Evolutionary conservation across 2,797 vertebrate genomes (phyloP).

Genomic region (Ciconia nigra): DNA sequence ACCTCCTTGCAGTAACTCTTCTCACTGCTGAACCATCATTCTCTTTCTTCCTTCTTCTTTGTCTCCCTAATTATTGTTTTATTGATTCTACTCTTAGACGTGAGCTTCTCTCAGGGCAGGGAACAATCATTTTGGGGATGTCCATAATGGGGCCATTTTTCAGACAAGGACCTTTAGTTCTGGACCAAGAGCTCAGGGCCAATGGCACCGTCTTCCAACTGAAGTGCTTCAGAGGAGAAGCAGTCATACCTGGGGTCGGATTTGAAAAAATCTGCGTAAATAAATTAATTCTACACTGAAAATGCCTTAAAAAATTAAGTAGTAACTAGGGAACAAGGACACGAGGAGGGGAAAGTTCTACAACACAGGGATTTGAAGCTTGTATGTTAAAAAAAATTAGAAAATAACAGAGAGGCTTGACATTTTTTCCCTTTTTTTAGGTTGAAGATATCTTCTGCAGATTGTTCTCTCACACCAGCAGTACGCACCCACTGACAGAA

Average conservation of each 20-base stretch:
- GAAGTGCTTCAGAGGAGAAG: background rate
- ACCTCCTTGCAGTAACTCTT: background rate
- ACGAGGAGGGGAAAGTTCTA: rapidly evolving
- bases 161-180: background rate
- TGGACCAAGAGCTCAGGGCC: background rate
- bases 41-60: background rate
- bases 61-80: background rate
- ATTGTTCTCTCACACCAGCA: background rate
- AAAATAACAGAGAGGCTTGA: background rate
- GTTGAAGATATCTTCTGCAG: background rate
- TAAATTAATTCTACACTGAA: background rate
- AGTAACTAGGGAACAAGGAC: background rate
- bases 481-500: background rate
- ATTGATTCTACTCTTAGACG: background rate
- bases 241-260: background rate
- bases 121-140: background rate
- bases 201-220: background rate
- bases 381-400: background rate
- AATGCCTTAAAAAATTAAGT: background rate
- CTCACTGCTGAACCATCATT: background rate
- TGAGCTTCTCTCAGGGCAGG: background rate
- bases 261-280: background rate
- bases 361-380: background rate
- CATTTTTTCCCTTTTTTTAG: background rate
- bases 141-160: background rate